phyloP scores from a whole-genome alignment of 2,113 vertebrate species.

The Podarcis muralis region DNA sequence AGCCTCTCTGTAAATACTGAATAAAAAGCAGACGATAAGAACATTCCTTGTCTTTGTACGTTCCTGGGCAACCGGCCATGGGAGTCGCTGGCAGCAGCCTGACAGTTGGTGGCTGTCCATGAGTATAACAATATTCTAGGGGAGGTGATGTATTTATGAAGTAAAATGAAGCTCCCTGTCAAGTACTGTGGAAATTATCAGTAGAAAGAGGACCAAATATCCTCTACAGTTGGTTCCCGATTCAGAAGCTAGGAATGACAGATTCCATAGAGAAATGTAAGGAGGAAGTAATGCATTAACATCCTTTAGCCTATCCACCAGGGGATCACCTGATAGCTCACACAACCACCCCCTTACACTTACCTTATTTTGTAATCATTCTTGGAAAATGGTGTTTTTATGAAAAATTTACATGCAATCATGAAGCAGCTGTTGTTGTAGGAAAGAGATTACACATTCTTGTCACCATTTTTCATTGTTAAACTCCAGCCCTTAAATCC shows the following conservation, averaged over 20 bases:
- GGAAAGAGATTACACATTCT: not conserved
- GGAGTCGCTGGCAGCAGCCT: too few species aligned
- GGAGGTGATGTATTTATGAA: not conserved
- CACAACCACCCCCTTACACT: not conserved
- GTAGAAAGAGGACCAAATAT: not conserved
- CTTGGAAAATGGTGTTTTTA: not conserved
- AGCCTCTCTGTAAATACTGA: too few species aligned
- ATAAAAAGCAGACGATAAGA: too few species aligned
- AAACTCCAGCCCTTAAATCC: not conserved
- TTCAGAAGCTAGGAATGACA: not conserved
- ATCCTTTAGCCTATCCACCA: not conserved
- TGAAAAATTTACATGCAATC: not conserved
- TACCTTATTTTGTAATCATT: not conserved
- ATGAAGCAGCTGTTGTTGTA: not conserved
- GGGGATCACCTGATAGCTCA: not conserved
- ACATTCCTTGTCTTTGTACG: too few species aligned
- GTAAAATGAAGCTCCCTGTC: not conserved
- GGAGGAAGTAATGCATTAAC: not conserved
- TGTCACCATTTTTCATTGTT: not conserved
- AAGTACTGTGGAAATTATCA: not conserved
- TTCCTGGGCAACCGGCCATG: too few species aligned
- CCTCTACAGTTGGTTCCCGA: not conserved
- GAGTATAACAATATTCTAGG: not conserved
- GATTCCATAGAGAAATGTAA: not conserved
- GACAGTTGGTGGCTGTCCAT: not conserved